Evolutionary conservation across 2,888 invertebrate species (phyloP).

Genomic region (Andrena camellia): DNA sequence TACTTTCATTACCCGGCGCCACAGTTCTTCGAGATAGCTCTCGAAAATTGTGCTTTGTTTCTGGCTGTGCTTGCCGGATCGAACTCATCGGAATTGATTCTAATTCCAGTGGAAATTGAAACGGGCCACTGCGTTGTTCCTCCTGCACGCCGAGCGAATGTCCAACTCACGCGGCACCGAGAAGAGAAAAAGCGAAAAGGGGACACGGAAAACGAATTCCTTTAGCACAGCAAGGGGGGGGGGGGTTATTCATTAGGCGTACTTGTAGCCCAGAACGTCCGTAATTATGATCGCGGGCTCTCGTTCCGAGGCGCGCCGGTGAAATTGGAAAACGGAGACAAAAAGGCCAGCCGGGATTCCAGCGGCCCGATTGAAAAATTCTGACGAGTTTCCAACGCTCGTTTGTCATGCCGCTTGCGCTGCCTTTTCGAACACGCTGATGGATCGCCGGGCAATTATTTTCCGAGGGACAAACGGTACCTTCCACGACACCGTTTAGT

Average conservation of each 20-base stretch:
- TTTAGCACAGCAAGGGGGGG: not conserved
- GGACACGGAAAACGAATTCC: not conserved
- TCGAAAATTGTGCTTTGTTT: not conserved
- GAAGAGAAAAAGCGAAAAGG: not conserved
- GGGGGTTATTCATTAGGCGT: constrained; percentile 23
- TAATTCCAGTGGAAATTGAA: too few species aligned
- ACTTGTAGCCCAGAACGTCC: constrained; percentile 5
- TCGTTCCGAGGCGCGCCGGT: constrained; percentile 19
- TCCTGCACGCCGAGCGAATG: too few species aligned
- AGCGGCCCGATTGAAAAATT: constrained; percentile 18
- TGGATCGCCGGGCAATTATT: constrained; percentile 24
- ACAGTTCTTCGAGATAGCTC: not conserved
- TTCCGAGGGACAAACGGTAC: constrained; percentile 10
- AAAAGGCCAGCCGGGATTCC: not conserved
- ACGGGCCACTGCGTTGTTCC: too few species aligned
- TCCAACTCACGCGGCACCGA: not conserved
- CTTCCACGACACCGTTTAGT: not conserved
- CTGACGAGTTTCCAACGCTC: constrained; percentile 5
- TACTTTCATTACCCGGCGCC: constrained; percentile 23
- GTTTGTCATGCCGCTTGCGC: not conserved
- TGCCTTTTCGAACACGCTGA: not conserved
- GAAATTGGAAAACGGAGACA: constrained; percentile 21
- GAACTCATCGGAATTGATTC: not conserved
- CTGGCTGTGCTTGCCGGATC: not conserved
- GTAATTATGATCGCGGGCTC: constrained; percentile 33